A percentile compares a stretch with the other conserved stretches of the same genome.
phyloP scores from a whole-genome alignment of 2,113 vertebrate genomes.

The Sterrhoptilus dennistouni region DNA sequence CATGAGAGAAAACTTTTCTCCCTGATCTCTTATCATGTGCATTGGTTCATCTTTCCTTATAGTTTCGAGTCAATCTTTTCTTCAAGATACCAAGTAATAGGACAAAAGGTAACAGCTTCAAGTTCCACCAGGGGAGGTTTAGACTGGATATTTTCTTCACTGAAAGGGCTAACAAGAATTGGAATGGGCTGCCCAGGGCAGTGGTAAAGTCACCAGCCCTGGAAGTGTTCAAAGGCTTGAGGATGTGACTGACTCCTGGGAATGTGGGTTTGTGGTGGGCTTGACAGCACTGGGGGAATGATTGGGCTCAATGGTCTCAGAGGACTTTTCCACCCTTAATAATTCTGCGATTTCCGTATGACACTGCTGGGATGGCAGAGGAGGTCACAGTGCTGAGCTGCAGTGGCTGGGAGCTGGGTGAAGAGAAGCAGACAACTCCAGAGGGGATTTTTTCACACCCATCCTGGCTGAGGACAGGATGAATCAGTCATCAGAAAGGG shows the following conservation, averaged over 20 bases:
- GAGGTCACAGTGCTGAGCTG: not conserved
- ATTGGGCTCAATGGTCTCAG: rapidly evolving
- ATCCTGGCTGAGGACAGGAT: not conserved
- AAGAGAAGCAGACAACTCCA: not conserved
- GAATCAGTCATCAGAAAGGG: not conserved
- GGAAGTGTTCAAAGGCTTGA: rapidly evolving
- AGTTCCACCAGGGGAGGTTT: not conserved
- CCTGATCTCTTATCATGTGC: rapidly evolving
- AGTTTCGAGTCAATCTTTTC: not conserved
- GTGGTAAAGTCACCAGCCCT: not conserved
- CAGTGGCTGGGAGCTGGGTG: not conserved
- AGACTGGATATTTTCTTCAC: not conserved
- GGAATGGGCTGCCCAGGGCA: not conserved
- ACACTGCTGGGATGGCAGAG: too few species aligned
- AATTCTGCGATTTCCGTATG: not conserved
- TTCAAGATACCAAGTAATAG: rapidly evolving
- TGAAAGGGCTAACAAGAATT: not conserved
- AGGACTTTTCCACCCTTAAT: not conserved
- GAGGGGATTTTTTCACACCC: not conserved
- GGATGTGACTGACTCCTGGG: not conserved
- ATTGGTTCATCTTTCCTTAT: not conserved
- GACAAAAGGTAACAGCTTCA: too few species aligned
- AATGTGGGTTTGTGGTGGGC: not conserved
- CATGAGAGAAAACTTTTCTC: not conserved
- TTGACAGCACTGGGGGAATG: rapidly evolving